Percentiles rank a stretch among this genome's conserved stretches.
Conservation (phyloP, 2,888 invertebrate species). For the Beris morrisii region DNA sequence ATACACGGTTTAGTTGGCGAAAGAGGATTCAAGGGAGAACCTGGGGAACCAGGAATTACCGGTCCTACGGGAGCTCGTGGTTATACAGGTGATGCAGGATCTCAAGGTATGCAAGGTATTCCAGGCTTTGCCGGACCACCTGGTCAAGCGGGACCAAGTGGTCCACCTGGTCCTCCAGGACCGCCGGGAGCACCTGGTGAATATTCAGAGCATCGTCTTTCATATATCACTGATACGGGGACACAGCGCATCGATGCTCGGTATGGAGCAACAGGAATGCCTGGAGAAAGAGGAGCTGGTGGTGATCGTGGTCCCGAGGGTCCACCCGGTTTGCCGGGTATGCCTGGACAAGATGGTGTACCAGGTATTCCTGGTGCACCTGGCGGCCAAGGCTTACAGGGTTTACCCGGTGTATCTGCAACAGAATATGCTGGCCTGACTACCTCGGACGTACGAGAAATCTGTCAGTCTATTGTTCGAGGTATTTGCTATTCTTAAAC, state of each 20-base stretch:
- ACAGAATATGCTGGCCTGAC: conserved; percentile 39
- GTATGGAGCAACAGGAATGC: conserved; percentile 49
- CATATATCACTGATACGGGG: background rate
- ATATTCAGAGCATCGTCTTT: background rate
- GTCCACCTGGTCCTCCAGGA: conserved; percentile 47
- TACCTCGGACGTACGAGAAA: conserved; percentile 73
- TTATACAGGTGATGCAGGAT: conserved; percentile 44
- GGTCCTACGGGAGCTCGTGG: conserved; percentile 73
- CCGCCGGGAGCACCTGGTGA: conserved; percentile 21
- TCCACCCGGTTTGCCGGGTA: conserved; percentile 61
- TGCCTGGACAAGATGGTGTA: conserved; percentile 61
- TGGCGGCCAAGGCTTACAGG: conserved; percentile 69
- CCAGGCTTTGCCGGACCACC: conserved; percentile 61
- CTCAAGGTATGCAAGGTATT: conserved; percentile 53
- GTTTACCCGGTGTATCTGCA: conserved; percentile 57
- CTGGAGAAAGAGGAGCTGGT: conserved; percentile 39
- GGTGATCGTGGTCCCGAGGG: conserved; percentile 64
- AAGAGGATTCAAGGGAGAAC: conserved; percentile 65
- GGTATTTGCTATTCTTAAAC: conserved; percentile 53
- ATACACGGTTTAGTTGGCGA: conserved; percentile 61
- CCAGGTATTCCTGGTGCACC: conserved; percentile 56
- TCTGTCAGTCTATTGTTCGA: conserved; percentile 77
- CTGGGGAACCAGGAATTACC: conserved; percentile 73
- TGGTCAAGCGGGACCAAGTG: conserved; percentile 60
- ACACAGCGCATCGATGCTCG: conserved; percentile 47